These are phyloP conservation scores for Pelobates fuscus DNA, from an alignment of 2,113 vertebrate species.

Conservation along the genomic window DNA sequence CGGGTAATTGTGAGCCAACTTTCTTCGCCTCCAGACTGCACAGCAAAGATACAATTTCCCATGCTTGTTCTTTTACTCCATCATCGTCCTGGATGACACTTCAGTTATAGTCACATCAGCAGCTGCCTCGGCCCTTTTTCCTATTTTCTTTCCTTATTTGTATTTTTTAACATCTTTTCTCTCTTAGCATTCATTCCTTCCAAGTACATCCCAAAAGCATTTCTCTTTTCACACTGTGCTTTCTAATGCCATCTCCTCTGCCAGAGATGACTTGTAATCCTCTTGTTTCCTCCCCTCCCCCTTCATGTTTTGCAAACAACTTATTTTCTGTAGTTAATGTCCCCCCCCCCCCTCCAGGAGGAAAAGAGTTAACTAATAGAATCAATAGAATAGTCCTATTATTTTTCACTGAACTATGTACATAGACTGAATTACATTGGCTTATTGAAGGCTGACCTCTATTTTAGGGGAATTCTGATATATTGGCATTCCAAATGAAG, in stretches of 20 bases:
- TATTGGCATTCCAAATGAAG: no score
- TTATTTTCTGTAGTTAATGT: no score
- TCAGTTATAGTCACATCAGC: slow-evolving; percentile 14
- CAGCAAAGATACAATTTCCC: slow-evolving; percentile 29
- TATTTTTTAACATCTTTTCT: background rate
- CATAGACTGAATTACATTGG: no score
- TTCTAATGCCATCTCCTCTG: background rate
- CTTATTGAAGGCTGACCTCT: no score
- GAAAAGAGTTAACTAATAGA: no score
- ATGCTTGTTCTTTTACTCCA: slow-evolving; percentile 19
- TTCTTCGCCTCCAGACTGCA: slow-evolving; percentile 40
- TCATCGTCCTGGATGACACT: slow-evolving; percentile 14
- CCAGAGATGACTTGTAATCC: background rate
- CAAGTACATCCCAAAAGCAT: background rate
- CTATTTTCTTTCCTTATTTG: no score
- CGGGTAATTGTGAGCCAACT: slow-evolving; percentile 32
- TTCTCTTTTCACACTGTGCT: background rate
- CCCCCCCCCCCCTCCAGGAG: no score
- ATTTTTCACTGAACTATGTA: no score
- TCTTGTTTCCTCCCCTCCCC: background rate
- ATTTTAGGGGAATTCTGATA: no score
- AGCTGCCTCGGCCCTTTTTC: background rate
- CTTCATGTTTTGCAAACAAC: no score
- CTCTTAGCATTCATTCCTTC: background rate
- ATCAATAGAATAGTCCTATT: no score